Base-by-base conservation (phyloP, 2,888 invertebrate genomes). In the Agrochola litura region DNA sequence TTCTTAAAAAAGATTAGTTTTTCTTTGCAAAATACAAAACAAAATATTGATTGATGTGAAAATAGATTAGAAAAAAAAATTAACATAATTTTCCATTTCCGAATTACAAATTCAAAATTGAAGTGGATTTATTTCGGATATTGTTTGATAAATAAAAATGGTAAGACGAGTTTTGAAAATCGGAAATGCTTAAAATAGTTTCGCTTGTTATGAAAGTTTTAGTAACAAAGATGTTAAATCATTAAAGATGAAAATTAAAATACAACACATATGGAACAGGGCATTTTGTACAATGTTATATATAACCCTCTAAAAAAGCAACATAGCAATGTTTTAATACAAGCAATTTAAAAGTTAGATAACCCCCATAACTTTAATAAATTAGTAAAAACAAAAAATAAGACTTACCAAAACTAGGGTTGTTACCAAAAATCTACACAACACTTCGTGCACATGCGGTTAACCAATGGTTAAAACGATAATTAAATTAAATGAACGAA, bases 391-490 rank as follows among this genome's bases (percentile, higher is more conserved):
- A 82, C 30, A 73, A 69, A 77, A 89, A 88, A 80, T 30, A 65
- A 84, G 72, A 90, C 89, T 90, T 89, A 90, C 90, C 89, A 65
- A 71, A 69, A 84, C 79, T 82, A 86, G 74, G 61, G 65, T 82
- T 85, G 75, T 79, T 81, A 83, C 76, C 69, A 87, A 81, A 37
- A 76, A 76, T 83, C 87, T 88, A 88, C 85, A 88, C 86, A 90
- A 87, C 89, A 90, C 89, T 90, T 73, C 89, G 89, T 88, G 89
- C 88, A 84, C 88, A 90, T 91, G 89, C 91, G 83, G 86, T 88
- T 89, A 86, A 81, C 75, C 76, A 85, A 79, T 65, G 67, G 72
- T 84, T 82, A 85, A 76, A 76, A 88, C 79, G 77, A 84, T 61
- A 77, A 81, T 64, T 75, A 56, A 37, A 43, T 66, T 41, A 14